Conservation (phyloP, 2,797 vertebrate genomes). For the Eospalax fontanierii region DNA sequence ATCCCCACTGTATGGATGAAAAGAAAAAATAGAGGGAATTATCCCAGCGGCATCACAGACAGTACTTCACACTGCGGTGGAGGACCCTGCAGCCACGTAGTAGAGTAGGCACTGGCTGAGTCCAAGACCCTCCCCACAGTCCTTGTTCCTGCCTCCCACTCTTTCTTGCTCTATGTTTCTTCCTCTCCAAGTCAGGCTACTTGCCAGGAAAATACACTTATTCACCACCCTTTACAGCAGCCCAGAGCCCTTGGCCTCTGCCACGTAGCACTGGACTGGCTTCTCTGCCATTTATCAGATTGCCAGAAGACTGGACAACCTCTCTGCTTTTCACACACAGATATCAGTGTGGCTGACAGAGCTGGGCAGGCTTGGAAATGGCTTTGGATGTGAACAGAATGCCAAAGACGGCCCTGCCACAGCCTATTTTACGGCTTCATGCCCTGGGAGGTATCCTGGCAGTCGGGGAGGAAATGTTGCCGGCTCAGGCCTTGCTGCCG, state of each 20-base stretch:
- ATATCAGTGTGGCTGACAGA: conserved; percentile 99
- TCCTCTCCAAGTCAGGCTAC: conserved; percentile 84
- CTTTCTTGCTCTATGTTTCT: conserved; percentile 84
- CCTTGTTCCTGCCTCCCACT: conserved; percentile 20
- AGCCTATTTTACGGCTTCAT: not conserved
- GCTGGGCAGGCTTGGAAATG: conserved; percentile 97
- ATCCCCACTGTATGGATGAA: not conserved
- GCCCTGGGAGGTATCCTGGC: not conserved
- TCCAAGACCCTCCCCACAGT: not conserved
- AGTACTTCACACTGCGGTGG: not conserved
- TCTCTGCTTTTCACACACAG: conserved; percentile 99
- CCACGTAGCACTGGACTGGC: conserved; percentile 87
- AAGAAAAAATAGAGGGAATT: not conserved
- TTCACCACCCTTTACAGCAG: conserved; percentile 71
- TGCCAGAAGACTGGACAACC: conserved; percentile 96
- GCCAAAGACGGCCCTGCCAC: conserved; percentile 95
- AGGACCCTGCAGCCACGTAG: not conserved
- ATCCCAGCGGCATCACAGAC: not conserved
- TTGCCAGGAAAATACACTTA: not conserved
- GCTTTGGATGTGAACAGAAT: conserved; percentile 99
- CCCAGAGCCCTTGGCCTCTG: conserved; percentile 8
- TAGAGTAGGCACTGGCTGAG: not conserved
- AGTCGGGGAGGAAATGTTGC: not conserved
- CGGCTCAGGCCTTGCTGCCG: not conserved
- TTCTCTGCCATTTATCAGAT: conserved; percentile 97